Base-by-base conservation (phyloP, 1,140 invertebrate species). In the Ips nitidus region DNA sequence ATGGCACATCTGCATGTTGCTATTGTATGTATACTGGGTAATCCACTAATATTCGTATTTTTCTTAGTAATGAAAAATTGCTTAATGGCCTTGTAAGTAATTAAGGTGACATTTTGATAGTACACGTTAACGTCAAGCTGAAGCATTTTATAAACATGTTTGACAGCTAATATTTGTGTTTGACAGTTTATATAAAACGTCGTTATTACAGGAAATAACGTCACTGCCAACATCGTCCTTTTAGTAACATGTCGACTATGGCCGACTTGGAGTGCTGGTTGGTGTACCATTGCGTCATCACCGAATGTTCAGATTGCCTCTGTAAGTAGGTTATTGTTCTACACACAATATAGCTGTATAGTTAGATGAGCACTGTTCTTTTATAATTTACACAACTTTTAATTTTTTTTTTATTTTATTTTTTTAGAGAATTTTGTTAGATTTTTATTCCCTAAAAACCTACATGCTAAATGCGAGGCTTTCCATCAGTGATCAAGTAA, bases 251-350 rank as follows among this genome's bases (percentile, higher is more conserved):
- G 85, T 83, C 84, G 69, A 81, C 84, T 7, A 85, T 86, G 80
- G 82, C 86, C 65, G 85, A 86, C 75, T 73, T 86, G 73, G 85
- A 86, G 75, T 84, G 84, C 75, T 86, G 85, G 85, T 80, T 86
- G 70, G 86, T 86, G 75, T 86, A 86, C 76, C 85, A 86, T 73
- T 86, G 83, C 80, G 84, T 86, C 63, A 80, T 84, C 62, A 85
- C 84, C 69, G 85, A 86, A 78, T 86, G 85, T 78, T 85, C 84
- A 79, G 81, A 85, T 76, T 85, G 81, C 75, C 74, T 84, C 73
- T 86, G 85, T 86, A 81, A 82, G 85, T 86, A 82, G 22, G 22
- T 50, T 37, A 36, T 41, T n/a, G 38, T 52, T 38, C n/a, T n/a
- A 47, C 22, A 39, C 7, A 50, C 22, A 50, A 50, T 50, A 22